Evolutionary conservation across 2,888 invertebrate species (phyloP).

Genomic region (Agrochola litura): DNA sequence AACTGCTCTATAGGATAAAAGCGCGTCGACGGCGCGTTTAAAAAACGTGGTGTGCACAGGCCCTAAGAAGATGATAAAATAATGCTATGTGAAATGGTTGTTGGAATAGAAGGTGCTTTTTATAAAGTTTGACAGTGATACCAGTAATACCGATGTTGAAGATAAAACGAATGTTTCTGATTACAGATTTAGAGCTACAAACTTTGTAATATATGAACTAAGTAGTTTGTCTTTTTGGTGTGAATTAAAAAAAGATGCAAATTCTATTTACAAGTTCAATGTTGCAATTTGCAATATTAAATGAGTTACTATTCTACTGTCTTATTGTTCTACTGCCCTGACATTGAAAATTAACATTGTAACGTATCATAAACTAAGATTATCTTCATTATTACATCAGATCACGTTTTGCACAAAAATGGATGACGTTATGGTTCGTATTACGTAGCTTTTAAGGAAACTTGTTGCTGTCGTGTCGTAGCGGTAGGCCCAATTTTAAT

Average conservation of each 20-base stretch:
- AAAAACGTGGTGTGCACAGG: no score
- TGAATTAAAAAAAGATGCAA: not conserved
- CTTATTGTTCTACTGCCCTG: constrained; percentile 64
- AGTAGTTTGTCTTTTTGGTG: not conserved
- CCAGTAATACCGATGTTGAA: not conserved
- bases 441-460: constrained; percentile 53
- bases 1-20: no score
- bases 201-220: not conserved
- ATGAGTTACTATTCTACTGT: constrained; percentile 31
- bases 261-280: constrained; percentile 44
- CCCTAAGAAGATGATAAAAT: not conserved
- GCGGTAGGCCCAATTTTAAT: constrained; percentile 28
- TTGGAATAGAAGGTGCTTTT: not conserved
- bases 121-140: not conserved
- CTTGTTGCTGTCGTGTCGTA: constrained; percentile 18
- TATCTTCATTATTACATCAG: constrained; percentile 75
- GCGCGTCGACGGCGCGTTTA: no score
- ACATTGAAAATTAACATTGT: constrained; percentile 76
- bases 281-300: constrained; percentile 36
- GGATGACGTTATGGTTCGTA: constrained; percentile 59
- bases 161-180: not conserved
- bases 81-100: not conserved
- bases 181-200: not conserved
- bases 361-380: constrained; percentile 70
- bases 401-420: constrained; percentile 76